Conservation (phyloP, 2,888 invertebrate genomes). For the Ichneumoninae sp. region DNA sequence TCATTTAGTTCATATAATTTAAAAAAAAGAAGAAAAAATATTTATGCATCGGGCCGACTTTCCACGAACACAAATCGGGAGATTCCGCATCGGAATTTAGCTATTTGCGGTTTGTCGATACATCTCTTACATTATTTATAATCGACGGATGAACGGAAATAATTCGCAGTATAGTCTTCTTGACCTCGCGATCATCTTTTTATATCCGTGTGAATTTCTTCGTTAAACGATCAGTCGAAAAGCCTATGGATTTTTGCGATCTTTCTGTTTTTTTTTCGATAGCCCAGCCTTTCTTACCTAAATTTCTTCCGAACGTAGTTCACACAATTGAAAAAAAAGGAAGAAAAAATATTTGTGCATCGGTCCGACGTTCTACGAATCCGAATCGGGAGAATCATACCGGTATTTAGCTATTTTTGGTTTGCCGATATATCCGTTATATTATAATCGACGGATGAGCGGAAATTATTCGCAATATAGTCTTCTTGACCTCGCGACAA, state of each 20-base stretch:
- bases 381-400: not conserved
- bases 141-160: not conserved
- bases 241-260: not conserved
- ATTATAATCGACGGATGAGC: not conserved
- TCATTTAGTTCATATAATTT: too few species aligned
- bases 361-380: not conserved
- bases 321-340: too few species aligned
- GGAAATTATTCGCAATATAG: not conserved
- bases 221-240: not conserved
- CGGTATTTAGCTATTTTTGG: not conserved
- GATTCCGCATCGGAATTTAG: not conserved
- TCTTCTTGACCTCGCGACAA: not conserved
- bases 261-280: too few species aligned
- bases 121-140: not conserved
- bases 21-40: not conserved
- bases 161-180: not conserved
- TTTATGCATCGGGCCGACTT: not conserved
- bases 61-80: not conserved
- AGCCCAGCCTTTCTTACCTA: too few species aligned
- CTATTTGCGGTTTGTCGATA: not conserved
- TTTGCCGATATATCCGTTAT: not conserved
- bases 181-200: not conserved
- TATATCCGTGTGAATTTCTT: not conserved
- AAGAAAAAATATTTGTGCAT: not conserved
- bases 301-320: too few species aligned